Evolutionary conservation across 2,797 vertebrate genomes (phyloP).

Genomic region (Halcyon smyrnensis): DNA sequence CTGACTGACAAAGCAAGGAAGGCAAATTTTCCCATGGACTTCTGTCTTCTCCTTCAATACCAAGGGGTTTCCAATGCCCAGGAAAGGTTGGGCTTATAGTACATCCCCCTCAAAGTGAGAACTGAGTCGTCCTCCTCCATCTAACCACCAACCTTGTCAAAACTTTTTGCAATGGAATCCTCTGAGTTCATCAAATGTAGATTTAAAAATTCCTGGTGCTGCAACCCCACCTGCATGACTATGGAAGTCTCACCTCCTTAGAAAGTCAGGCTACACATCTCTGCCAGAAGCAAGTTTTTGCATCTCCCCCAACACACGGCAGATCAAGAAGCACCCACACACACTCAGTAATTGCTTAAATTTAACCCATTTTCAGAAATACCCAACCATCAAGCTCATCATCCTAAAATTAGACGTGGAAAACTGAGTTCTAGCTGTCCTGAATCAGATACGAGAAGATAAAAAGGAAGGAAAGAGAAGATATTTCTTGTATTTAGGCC

Average conservation of each 20-base stretch:
- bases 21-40: not conserved
- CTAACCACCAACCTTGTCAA: not conserved
- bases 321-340: not conserved
- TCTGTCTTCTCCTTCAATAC: not conserved
- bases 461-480: not conserved
- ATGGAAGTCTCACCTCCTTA: not conserved
- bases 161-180: not conserved
- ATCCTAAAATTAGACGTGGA: not conserved
- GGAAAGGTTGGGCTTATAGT: not conserved
- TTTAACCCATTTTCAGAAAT: not conserved
- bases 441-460: not conserved
- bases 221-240: not conserved
- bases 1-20: not conserved
- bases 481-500: not conserved
- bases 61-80: not conserved
- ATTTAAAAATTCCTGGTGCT: not conserved
- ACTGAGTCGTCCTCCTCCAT: not conserved
- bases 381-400: not conserved
- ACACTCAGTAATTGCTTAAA: not conserved
- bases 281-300: not conserved
- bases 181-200: accelerated
- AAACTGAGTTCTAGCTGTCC: not conserved
- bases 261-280: not conserved
- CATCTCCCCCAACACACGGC: accelerated
- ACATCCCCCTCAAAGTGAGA: not conserved